phyloP scores from a whole-genome alignment of 2,113 vertebrate genomes.

The Syngnathus scovelli region DNA sequence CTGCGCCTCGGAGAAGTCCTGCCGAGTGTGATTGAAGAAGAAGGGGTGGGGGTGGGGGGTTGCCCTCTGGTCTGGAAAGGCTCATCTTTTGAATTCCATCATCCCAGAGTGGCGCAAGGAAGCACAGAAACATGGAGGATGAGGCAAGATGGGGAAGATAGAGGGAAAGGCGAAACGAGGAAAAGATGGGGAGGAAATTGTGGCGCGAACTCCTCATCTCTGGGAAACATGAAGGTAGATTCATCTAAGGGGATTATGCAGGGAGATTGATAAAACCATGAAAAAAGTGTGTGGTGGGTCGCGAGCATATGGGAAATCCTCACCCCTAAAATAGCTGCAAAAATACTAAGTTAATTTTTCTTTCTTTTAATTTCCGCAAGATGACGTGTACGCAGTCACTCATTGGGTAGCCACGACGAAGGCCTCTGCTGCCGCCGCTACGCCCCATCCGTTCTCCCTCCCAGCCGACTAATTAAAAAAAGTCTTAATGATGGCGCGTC shows the following conservation, averaged over 20 bases:
- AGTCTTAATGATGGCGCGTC: slow-evolving; percentile 43
- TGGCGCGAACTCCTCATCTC: slow-evolving; percentile 20
- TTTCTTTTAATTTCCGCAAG: neutral
- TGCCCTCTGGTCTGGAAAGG: slow-evolving; percentile 38
- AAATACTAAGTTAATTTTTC: neutral
- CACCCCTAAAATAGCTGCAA: neutral
- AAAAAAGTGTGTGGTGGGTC: slow-evolving; percentile 4
- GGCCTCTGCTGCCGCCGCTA: slow-evolving; percentile 10
- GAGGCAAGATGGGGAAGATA: slow-evolving; percentile 21
- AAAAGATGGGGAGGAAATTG: slow-evolving; percentile 34
- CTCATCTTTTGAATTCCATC: slow-evolving; percentile 46
- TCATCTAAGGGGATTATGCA: slow-evolving; percentile 44
- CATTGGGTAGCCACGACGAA: neutral
- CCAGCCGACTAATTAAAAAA: slow-evolving; percentile 47
- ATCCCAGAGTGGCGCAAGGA: slow-evolving; percentile 37
- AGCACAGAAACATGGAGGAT: slow-evolving; percentile 24
- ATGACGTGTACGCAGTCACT: neutral
- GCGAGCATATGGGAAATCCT: neutral
- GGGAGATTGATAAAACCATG: slow-evolving; percentile 27
- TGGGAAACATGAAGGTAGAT: slow-evolving; percentile 31
- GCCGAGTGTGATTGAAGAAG: slow-evolving; percentile 41
- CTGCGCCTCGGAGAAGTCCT: slow-evolving; percentile 54
- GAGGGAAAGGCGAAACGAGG: slow-evolving; percentile 16
- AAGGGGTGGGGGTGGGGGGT: slow-evolving; percentile 22
- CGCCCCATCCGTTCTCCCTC: slow-evolving; percentile 13